A percentile compares a stretch with the other conserved stretches of the same genome.
These are phyloP conservation scores for Fundulus diaphanus DNA, from an alignment of 2,797 vertebrate species.

Conservation along the genomic window DNA sequence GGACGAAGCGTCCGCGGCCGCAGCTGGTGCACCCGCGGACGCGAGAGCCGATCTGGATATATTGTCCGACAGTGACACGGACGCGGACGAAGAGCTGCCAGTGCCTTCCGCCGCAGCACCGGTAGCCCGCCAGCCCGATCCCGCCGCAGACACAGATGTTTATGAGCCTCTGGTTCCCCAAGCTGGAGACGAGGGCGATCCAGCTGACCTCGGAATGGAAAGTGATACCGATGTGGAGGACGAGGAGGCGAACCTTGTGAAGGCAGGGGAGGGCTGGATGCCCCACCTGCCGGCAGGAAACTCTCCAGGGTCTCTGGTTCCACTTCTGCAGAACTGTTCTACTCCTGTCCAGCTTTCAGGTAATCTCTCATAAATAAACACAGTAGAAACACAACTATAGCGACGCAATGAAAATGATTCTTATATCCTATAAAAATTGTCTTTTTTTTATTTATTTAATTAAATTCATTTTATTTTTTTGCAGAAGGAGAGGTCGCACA, in stretches of 20 bases:
- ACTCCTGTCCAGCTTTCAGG: slow-evolving; percentile 67
- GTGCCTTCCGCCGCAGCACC: background rate
- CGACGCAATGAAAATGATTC: background rate
- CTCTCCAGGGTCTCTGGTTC: slow-evolving; percentile 12
- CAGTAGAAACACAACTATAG: background rate
- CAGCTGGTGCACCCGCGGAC: background rate
- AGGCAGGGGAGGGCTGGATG: slow-evolving; percentile 24
- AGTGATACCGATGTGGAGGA: slow-evolving; percentile 66
- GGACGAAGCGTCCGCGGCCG: too few species aligned
- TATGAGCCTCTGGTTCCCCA: slow-evolving; percentile 22
- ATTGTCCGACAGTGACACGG: slow-evolving; percentile 79
- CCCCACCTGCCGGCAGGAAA: slow-evolving; percentile 32
- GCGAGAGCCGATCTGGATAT: slow-evolving; percentile 42
- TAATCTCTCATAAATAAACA: slow-evolving; percentile 36
- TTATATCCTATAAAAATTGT: background rate
- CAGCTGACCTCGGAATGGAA: slow-evolving; percentile 18
- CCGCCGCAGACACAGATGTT: slow-evolving; percentile 49
- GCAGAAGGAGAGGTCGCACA: slow-evolving; percentile 56
- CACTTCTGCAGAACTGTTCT: slow-evolving; percentile 64
- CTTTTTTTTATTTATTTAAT: background rate
- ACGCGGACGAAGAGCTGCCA: slow-evolving; percentile 63
- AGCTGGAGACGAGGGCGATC: background rate
- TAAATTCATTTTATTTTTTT: background rate
- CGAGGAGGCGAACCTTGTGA: slow-evolving; percentile 16
- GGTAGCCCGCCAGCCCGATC: slow-evolving; percentile 20